Percentiles rank a stretch among this genome's conserved stretches.
Conservation (phyloP, 2,113 vertebrate species). For the Lontra canadensis region DNA sequence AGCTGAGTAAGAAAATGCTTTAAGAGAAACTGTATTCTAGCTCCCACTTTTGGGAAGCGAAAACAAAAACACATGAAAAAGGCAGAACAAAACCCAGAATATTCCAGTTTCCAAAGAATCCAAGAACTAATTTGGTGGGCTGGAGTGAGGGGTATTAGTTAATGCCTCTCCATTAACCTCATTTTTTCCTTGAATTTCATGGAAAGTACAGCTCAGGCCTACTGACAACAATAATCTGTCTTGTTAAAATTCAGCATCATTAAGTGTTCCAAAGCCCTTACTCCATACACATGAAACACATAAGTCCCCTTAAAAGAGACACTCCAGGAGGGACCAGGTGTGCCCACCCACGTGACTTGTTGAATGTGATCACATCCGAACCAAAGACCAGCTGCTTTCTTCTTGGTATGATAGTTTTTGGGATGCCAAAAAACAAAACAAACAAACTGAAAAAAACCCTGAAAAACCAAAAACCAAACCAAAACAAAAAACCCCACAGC, state of each 20-base stretch:
- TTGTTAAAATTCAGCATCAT: conserved; percentile 43
- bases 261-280: background rate
- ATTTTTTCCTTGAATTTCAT: conserved; percentile 78
- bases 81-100: conserved; percentile 65
- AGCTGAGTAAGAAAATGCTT: conserved; percentile 61
- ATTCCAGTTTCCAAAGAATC: conserved; percentile 74
- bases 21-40: conserved; percentile 69
- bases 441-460: too few species aligned
- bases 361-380: background rate
- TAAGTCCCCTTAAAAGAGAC: conserved; percentile 44
- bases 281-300: conserved; percentile 30
- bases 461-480: too few species aligned
- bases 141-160: background rate
- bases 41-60: conserved; percentile 67
- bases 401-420: conserved; percentile 37
- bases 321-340: background rate
- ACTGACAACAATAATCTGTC: conserved; percentile 60
- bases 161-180: conserved; percentile 48
- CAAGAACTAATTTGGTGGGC: conserved; percentile 14
- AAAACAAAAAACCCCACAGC: background rate
- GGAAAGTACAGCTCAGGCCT: conserved; percentile 69
- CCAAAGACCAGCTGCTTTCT: conserved; percentile 62
- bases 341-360: background rate
- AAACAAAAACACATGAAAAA: background rate
- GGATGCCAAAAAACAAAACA: conserved; percentile 49